Percentiles rank a stretch among this genome's conserved stretches.
Evolutionary conservation across 2,888 invertebrate genomes (phyloP).

Genomic region (Azorinus chamasolen): DNA sequence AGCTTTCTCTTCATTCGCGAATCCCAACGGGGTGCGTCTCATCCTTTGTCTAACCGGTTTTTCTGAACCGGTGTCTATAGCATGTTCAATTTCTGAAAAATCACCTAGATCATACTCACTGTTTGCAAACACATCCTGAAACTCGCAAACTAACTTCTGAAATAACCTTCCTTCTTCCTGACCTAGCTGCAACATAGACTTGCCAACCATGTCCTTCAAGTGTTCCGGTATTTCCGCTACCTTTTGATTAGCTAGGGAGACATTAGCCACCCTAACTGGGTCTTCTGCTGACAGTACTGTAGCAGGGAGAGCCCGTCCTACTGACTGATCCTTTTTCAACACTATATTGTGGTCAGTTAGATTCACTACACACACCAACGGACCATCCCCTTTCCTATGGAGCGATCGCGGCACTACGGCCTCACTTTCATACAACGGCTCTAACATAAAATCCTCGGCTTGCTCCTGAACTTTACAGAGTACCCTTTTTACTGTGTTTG

Average conservation of each 20-base stretch:
- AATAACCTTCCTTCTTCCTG: background rate
- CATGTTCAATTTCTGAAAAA: slow-evolving; percentile 49
- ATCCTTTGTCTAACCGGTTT: slow-evolving; percentile 54
- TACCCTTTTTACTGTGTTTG: slow-evolving; percentile 4
- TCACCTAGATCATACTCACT: slow-evolving; percentile 41
- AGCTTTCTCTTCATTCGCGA: slow-evolving; percentile 52
- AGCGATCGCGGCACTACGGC: slow-evolving; percentile 13
- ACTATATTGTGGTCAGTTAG: slow-evolving; percentile 1
- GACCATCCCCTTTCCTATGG: background rate
- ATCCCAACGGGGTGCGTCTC: slow-evolving; percentile 46
- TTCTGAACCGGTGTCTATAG: slow-evolving; percentile 45
- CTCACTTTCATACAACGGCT: background rate
- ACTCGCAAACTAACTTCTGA: slow-evolving; percentile 1
- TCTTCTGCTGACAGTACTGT: background rate
- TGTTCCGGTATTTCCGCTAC: slow-evolving; percentile 22
- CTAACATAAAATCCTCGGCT: background rate
- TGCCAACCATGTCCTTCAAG: slow-evolving; percentile 20
- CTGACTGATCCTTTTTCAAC: background rate
- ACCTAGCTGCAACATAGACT: slow-evolving; percentile 5
- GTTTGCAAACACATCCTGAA: slow-evolving; percentile 37
- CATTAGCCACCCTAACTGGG: background rate
- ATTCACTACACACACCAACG: slow-evolving; percentile 15
- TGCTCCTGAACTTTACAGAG: background rate
- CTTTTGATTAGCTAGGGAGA: background rate
- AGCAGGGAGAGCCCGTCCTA: background rate